Evolutionary conservation across 35 echinoderm and acorn worm genomes (phyloP).

Genomic region (Apostichopus californicus): DNA sequence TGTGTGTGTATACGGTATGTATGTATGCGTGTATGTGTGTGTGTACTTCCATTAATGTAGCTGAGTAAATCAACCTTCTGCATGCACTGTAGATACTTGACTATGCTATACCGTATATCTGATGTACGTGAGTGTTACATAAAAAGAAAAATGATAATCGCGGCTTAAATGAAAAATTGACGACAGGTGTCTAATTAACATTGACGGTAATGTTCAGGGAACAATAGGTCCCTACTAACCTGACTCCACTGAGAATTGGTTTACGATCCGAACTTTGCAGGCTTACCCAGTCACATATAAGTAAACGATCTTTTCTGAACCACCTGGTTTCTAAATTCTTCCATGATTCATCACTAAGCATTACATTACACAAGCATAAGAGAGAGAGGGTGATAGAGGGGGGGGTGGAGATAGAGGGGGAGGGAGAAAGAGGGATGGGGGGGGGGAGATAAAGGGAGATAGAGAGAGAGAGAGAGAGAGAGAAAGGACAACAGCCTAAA

Average conservation of each 20-base stretch:
- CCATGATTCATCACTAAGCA: neutral
- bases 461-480: too few species aligned
- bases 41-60: too few species aligned
- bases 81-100: too few species aligned
- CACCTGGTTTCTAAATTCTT: neutral
- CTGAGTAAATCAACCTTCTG: too few species aligned
- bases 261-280: neutral
- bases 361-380: neutral
- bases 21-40: too few species aligned
- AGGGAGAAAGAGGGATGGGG: neutral
- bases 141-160: too few species aligned
- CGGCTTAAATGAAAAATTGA: slow-evolving; percentile 26
- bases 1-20: too few species aligned
- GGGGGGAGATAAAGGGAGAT: neutral
- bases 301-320: neutral
- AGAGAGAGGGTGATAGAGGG: neutral
- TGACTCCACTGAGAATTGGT: neutral
- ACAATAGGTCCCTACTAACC: neutral
- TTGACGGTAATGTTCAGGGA: neutral
- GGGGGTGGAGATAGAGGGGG: neutral
- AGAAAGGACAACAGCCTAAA: too few species aligned
- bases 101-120: too few species aligned
- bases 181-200: slow-evolving; percentile 27
- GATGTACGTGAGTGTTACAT: too few species aligned
- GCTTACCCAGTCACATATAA: neutral